A percentile compares a stretch with the other conserved stretches of the same genome.
These are phyloP conservation scores for Xiphophorus maculatus DNA, from an alignment of 2,113 vertebrate genomes.

Conservation along the genomic window DNA sequence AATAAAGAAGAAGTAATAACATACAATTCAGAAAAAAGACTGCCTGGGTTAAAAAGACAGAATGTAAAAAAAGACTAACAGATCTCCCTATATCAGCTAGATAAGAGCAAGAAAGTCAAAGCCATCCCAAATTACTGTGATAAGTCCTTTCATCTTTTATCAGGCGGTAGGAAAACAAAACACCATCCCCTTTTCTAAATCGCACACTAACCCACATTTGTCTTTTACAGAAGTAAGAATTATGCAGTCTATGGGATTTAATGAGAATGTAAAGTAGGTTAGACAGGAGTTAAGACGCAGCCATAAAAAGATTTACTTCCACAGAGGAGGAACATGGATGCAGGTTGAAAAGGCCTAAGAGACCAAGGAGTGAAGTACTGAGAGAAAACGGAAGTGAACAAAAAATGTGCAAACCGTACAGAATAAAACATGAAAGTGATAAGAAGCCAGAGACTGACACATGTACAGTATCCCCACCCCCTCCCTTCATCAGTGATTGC, in stretches of 20 bases:
- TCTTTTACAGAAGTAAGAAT: conserved; percentile 16
- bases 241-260: conserved; percentile 22
- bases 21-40: neutral
- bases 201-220: conserved; percentile 22
- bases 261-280: conserved; percentile 31
- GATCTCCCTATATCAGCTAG: neutral
- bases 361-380: conserved; percentile 9
- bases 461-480: conserved; percentile 44
- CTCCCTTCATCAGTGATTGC: conserved; percentile 59
- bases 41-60: neutral
- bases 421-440: conserved; percentile 26
- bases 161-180: conserved; percentile 6
- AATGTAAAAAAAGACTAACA: neutral
- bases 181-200: neutral
- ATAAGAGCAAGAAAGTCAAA: neutral
- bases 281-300: conserved; percentile 24
- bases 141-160: conserved; percentile 8
- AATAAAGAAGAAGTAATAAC: neutral
- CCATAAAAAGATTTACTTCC: conserved; percentile 26
- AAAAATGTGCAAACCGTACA: conserved; percentile 8
- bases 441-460: conserved; percentile 37
- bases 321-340: conserved; percentile 35
- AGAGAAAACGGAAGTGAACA: neutral
- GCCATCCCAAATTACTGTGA: neutral
- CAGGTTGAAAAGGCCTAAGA: conserved; percentile 18